These are phyloP conservation scores for Syrphus vitripennis DNA, from an alignment of 2,888 invertebrate species.

Conservation along the genomic window DNA sequence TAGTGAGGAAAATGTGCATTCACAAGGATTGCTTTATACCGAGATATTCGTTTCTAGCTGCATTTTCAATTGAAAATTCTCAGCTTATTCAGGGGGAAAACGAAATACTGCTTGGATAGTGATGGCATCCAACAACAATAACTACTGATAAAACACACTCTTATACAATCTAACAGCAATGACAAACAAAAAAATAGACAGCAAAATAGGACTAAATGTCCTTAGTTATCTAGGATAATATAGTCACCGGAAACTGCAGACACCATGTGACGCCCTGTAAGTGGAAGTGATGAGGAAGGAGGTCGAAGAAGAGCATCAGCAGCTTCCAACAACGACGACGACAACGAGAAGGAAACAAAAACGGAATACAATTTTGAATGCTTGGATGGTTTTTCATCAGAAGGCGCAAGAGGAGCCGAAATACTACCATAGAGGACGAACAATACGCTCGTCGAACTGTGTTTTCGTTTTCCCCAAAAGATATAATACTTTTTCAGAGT, in stretches of 20 bases:
- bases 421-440: background rate
- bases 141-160: slow-evolving; percentile 7
- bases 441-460: background rate
- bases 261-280: slow-evolving; percentile 19
- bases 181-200: background rate
- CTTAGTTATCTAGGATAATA: slow-evolving; percentile 59
- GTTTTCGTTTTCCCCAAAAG: slow-evolving; percentile 7
- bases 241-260: slow-evolving; percentile 38
- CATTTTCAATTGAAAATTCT: slow-evolving; percentile 25
- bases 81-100: slow-evolving; percentile 15
- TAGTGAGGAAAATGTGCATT: slow-evolving; percentile 19
- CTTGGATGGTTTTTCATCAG: background rate
- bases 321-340: background rate
- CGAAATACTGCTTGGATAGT: slow-evolving; percentile 6
- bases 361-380: slow-evolving; percentile 29
- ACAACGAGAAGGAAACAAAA: background rate
- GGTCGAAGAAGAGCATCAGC: background rate
- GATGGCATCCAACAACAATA: background rate
- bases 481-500: slow-evolving; percentile 20
- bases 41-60: background rate
- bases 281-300: background rate
- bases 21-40: background rate
- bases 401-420: background rate
- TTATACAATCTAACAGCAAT: slow-evolving; percentile 18
- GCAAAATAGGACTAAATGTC: slow-evolving; percentile 36